Percentiles rank a stretch among this genome's conserved stretches.
These are phyloP conservation scores for Amblyjoppa proteus DNA, from an alignment of 2,888 invertebrate species.

Conservation along the genomic window DNA sequence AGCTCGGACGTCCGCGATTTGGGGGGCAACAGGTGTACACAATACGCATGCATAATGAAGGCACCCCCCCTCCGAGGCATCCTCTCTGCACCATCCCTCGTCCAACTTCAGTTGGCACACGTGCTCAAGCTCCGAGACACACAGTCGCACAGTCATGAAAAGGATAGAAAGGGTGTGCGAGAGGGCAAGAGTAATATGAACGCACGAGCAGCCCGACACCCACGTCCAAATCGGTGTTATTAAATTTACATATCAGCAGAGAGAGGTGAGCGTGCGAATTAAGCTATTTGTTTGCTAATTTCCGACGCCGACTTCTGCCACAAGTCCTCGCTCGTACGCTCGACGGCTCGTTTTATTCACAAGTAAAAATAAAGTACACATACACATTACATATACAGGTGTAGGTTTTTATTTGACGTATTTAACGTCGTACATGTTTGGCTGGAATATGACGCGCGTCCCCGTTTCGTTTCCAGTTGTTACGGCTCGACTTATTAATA, in stretches of 20 bases:
- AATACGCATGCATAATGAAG: constrained; percentile 82
- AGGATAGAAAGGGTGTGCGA: constrained; percentile 17
- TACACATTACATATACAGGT: background rate
- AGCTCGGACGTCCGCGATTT: constrained; percentile 76
- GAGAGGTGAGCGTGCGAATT: constrained; percentile 68
- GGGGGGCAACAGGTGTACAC: constrained; percentile 84
- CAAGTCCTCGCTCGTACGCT: constrained; percentile 47
- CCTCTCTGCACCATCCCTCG: constrained; percentile 19
- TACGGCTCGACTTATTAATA: background rate
- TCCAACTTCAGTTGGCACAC: constrained; percentile 26
- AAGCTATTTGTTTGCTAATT: constrained; percentile 72
- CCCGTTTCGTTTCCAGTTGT: background rate
- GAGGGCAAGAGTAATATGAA: constrained; percentile 17
- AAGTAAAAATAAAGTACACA: background rate
- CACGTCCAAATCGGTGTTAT: constrained; percentile 72
- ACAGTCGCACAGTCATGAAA: constrained; percentile 27
- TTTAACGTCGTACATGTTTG: too few relatives aligned
- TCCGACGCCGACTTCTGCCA: constrained; percentile 60
- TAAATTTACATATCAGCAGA: constrained; percentile 79
- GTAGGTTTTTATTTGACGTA: too few relatives aligned
- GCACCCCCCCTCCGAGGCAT: constrained; percentile 66
- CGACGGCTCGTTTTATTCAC: constrained; percentile 1
- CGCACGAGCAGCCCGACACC: constrained; percentile 40
- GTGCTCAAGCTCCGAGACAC: constrained; percentile 40
- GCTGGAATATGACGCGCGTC: background rate